Percentiles rank a stretch among this genome's conserved stretches.
phyloP scores from a whole-genome alignment of 2,797 vertebrate species.

The Phyllotis vaccarum region DNA sequence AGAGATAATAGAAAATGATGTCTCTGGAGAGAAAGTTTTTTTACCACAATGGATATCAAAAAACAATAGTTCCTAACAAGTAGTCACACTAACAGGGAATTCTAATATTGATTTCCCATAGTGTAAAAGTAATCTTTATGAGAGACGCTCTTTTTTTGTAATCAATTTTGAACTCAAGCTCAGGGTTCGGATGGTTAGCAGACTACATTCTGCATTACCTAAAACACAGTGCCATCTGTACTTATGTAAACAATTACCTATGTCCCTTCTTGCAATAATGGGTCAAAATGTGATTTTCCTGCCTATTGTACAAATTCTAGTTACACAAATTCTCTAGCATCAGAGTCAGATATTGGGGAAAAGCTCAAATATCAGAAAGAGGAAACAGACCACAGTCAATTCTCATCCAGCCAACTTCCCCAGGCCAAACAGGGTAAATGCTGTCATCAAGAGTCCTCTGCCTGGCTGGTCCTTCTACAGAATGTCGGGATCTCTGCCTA shows the following conservation, averaged over 20 bases:
- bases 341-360: too few relatives aligned
- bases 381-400: too few relatives aligned
- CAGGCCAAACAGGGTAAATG: too few relatives aligned
- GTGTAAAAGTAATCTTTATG: not conserved
- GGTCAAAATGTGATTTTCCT: constrained; percentile 13
- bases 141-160: not conserved
- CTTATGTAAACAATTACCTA: constrained; percentile 74
- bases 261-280: constrained; percentile 59
- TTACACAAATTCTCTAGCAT: too few relatives aligned
- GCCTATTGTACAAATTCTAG: too few relatives aligned
- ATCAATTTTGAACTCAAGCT: constrained; percentile 29
- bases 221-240: not conserved
- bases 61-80: not conserved
- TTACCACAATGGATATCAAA: too few relatives aligned
- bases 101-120: not conserved
- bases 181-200: not conserved
- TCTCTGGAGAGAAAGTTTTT: not conserved
- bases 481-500: too few relatives aligned
- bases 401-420: too few relatives aligned
- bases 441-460: too few relatives aligned
- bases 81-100: not conserved
- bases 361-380: too few relatives aligned
- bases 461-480: too few relatives aligned
- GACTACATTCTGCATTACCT: not conserved
- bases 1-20: not conserved